phyloP scores from a whole-genome alignment of 1,140 invertebrate genomes.

The Periplaneta americana region DNA sequence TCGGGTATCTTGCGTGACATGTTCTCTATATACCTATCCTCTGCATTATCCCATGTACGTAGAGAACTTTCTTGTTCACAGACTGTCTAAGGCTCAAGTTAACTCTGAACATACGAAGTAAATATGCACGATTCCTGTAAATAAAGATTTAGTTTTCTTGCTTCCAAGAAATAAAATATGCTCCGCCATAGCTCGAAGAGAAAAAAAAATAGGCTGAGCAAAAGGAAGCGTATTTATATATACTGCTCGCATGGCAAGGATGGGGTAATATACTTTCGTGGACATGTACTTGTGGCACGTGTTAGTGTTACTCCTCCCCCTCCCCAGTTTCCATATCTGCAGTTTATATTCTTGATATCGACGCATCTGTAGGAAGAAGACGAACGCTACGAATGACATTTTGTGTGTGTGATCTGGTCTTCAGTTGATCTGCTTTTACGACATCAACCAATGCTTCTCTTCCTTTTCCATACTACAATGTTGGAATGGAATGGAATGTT shows the following conservation, averaged over 20 bases:
- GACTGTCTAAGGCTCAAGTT: neutral
- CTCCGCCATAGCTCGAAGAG: neutral
- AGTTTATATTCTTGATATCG: neutral
- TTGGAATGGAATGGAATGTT: no score
- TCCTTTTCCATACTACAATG: no score
- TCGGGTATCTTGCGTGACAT: no score
- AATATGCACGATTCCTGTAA: neutral
- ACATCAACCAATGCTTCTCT: no score
- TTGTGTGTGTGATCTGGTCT: neutral
- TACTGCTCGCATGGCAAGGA: neutral
- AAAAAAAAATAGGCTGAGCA: neutral
- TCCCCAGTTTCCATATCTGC: neutral
- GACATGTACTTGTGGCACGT: neutral
- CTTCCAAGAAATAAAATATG: neutral
- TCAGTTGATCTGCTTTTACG: neutral
- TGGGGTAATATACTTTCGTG: neutral
- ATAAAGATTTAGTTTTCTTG: neutral
- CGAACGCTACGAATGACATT: neutral
- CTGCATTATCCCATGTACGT: neutral
- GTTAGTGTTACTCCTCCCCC: neutral
- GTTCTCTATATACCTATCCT: no score
- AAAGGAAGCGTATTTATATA: neutral
- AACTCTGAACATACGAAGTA: neutral
- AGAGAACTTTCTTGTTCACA: neutral
- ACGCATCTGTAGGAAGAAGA: neutral